A percentile compares a stretch with the other conserved stretches of the same genome.
Evolutionary conservation across 2,888 invertebrate genomes (phyloP).

Genomic region (Neoaliturus tenellus): DNA sequence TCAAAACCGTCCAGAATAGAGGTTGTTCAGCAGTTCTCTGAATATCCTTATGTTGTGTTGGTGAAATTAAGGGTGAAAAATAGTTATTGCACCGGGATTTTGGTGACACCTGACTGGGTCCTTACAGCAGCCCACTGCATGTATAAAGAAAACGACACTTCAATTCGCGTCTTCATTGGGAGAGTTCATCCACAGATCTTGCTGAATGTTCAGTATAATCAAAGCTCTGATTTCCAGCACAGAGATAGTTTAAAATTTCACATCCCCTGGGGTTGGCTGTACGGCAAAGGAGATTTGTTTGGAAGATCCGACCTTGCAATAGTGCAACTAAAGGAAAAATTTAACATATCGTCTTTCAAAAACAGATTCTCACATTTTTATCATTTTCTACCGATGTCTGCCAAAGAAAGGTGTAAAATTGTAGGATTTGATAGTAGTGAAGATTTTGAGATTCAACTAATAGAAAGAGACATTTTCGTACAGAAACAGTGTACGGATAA

Average conservation of each 20-base stretch:
- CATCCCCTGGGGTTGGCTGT: neutral
- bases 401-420: neutral
- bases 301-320: neutral
- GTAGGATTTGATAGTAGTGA: neutral
- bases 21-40: neutral
- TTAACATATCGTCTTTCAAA: neutral
- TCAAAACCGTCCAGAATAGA: neutral
- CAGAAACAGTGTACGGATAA: slow-evolving; percentile 17
- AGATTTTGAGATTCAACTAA: neutral
- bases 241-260: neutral
- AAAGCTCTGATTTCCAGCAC: neutral
- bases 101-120: slow-evolving; percentile 7
- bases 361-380: neutral
- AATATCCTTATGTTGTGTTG: slow-evolving; percentile 11
- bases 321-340: neutral
- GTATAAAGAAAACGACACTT: neutral
- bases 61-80: neutral
- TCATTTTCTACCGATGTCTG: neutral
- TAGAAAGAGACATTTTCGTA: neutral
- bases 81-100: slow-evolving; percentile 15
- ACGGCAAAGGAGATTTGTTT: neutral
- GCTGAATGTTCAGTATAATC: neutral
- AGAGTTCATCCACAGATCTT: neutral
- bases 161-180: neutral
- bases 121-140: slow-evolving; percentile 11